Evolutionary conservation across 2,113 vertebrate genomes (phyloP), one percentile per base, ranked within the genome.

Genomic region (Shinisaurus crocodilurus): DNA sequence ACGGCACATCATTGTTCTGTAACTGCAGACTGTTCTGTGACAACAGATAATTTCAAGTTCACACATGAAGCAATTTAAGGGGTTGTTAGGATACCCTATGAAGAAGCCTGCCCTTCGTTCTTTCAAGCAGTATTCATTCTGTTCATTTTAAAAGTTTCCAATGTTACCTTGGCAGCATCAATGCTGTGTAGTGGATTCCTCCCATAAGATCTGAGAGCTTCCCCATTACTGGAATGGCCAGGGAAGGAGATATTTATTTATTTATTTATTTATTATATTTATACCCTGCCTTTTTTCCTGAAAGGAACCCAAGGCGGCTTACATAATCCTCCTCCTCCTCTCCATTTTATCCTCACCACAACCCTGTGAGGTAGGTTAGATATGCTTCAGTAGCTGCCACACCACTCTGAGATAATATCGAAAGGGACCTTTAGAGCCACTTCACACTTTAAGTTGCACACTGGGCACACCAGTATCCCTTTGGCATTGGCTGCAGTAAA

Each of bases 11-110:
- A 89, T 67, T 48, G 63, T 29, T 37, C 48, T 57, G 16, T 54
- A 40, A 57, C 37, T 84, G 7, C 72, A 91, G 34, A 43, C 45
- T 88, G 37, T 91, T 84, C 87, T 89, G 57, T 88, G 79, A 93
- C 18, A 43, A 86, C n/a, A 70, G 32, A 83, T 45, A 34, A 25
- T 63, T 45, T 74, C 74, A 84, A 29, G 54, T 75, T 89, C 45
- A 85, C 63, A 69, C 16, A 43, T 32, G 29, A 25, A 75, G 57
- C 67, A 74, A 20, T 60, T 63, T 32, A 60, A 83, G 6, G n/a
- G 6, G 45, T 12, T 63, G 10, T 27, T 88, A 65, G 20, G 37
- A 40, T 57, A 79, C 45, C 45, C 32, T 29, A 37, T 70, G 43
- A 89, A 77, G 57, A 79, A 77, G 60, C 0, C 1, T n/a, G n/a